Evolutionary conservation across 2,113 vertebrate genomes (phyloP).

Genomic region (Hylia prasina): DNA sequence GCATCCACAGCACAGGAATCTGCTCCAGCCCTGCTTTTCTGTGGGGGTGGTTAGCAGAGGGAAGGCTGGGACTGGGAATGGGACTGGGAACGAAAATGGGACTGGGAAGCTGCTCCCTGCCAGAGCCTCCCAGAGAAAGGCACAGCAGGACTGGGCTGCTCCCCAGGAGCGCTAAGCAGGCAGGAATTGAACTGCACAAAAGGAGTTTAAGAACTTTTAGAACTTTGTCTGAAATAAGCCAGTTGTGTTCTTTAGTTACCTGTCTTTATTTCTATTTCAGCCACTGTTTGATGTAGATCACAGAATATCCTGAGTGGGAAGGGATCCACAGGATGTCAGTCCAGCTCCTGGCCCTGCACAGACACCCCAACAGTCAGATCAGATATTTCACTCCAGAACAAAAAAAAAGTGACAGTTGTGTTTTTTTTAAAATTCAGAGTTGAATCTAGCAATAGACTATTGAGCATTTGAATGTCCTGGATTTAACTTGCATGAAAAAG

Average conservation of each 20-base stretch:
- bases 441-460: rapidly evolving
- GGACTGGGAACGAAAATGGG: background rate
- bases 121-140: background rate
- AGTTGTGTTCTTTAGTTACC: background rate
- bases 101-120: background rate
- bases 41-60: background rate
- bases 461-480: background rate
- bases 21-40: background rate
- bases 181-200: background rate
- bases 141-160: background rate
- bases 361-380: background rate
- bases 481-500: background rate
- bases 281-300: background rate
- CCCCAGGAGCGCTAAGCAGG: rapidly evolving
- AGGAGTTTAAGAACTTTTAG: background rate
- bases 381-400: background rate
- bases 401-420: background rate
- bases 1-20: background rate
- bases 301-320: background rate
- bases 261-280: background rate
- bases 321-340: background rate
- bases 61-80: background rate
- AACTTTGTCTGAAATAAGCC: background rate
- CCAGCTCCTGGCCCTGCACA: background rate
- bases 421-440: background rate